Percentiles rank a stretch among this genome's conserved stretches.
Conservation (phyloP, 2,113 vertebrate genomes). For the Oceanites oceanicus region DNA sequence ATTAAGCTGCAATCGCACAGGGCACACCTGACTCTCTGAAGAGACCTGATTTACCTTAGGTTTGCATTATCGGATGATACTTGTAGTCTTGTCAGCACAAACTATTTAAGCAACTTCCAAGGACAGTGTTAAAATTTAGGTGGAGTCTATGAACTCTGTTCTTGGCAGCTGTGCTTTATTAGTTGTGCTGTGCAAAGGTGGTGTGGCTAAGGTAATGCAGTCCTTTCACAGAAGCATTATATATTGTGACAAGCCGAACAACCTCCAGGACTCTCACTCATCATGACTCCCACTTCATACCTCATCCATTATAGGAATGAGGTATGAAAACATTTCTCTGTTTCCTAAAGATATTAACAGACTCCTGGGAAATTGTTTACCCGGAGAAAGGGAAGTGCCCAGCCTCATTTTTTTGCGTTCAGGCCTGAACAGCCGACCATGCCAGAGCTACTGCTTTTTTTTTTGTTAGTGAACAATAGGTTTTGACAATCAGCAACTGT, state of each 20-base stretch:
- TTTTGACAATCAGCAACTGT: neutral
- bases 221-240: conserved; percentile 28
- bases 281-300: conserved; percentile 21
- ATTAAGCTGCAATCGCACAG: neutral
- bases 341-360: conserved; percentile 43
- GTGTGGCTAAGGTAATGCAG: neutral
- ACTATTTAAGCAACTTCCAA: conserved; percentile 17
- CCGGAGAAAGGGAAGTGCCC: neutral
- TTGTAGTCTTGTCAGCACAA: conserved; percentile 16
- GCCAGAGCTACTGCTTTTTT: neutral
- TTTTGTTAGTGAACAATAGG: neutral
- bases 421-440: neutral
- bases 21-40: neutral
- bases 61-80: neutral
- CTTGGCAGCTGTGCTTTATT: conserved; percentile 18
- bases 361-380: conserved; percentile 2
- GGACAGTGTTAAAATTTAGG: conserved; percentile 27
- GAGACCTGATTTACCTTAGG: neutral
- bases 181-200: neutral
- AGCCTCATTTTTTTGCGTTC: neutral
- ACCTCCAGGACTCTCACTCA: conserved; percentile 36
- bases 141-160: conserved; percentile 6
- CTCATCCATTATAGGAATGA: conserved; percentile 23
- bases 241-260: neutral
- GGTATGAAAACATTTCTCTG: conserved; percentile 21